These are phyloP conservation scores for Diadromus collaris DNA, from an alignment of 2,888 invertebrate genomes.

Conservation along the genomic window DNA sequence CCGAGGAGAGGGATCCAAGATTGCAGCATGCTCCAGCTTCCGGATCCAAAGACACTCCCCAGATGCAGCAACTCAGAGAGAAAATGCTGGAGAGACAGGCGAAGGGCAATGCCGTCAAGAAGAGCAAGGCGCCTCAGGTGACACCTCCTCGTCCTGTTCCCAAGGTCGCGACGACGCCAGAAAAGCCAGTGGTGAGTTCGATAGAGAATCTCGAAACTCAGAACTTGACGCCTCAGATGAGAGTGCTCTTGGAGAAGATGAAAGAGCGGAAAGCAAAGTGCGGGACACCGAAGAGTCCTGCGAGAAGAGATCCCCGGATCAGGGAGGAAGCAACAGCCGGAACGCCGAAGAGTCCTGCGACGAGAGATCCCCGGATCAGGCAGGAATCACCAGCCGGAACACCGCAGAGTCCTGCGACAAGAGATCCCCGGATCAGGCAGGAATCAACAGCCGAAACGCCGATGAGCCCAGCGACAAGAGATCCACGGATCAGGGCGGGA, in stretches of 20 bases:
- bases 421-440: background rate
- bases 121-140: constrained; percentile 3
- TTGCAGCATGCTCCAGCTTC: background rate
- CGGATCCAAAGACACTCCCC: constrained; percentile 67
- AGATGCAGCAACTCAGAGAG: constrained; percentile 67
- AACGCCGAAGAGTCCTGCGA: constrained; percentile 19
- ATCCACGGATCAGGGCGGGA: background rate
- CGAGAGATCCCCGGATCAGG: background rate
- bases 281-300: background rate
- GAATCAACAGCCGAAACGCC: too few relatives aligned
- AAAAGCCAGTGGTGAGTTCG: background rate
- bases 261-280: constrained; percentile 35
- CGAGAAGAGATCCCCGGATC: constrained; percentile 10
- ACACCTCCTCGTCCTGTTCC: background rate
- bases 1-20: background rate
- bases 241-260: constrained; percentile 63
- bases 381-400: too few relatives aligned
- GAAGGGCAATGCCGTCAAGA: constrained; percentile 35
- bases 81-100: constrained; percentile 64
- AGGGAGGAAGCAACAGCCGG: background rate
- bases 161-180: background rate
- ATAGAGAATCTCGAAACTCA: background rate
- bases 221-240: constrained; percentile 70
- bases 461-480: constrained; percentile 17
- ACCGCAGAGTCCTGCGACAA: constrained; percentile 17